Base-by-base conservation (phyloP, 92 coral and sea anemone species). In the Chrysogorgia sp. region DNA sequence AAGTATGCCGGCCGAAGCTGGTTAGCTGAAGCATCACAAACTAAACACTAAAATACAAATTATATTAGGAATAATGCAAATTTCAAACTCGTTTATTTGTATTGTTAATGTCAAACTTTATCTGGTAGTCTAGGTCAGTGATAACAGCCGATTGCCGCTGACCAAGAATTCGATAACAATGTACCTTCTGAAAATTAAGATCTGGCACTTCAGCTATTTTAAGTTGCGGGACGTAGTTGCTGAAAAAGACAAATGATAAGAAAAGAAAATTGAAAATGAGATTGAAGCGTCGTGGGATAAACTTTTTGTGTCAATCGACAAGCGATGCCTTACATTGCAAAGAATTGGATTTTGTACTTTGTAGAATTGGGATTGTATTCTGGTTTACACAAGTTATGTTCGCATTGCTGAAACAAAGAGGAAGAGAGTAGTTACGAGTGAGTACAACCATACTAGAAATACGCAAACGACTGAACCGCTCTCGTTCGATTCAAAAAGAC, bases 291-390 rank as follows among this genome's bases (percentile, higher is more conserved):
- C 25, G 60, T 20, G n/a, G n/a, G n/a, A 15, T 47, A 47, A 12
- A 47, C 53, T 8, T 10, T 8, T 17, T 23, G 43, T 50, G 24
- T 26, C 12, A 35, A 49, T 49, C 24, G 26, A 5, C 26, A 58
- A 55, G 45, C 23, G 34, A 12, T 28, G 14, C 25, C 97, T 86
- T 82, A 93, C 98, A 89, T 82, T 45, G 97, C 93, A 65, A 96
- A 96, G 24, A 94, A 80, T 77, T 94, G 98, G 57, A 94, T 94
- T 86, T 94, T 94, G 87, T 91, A 94, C 67, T 94, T 94, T 40
- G 92, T 94, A 1, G 98, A 94, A 0, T 94, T 91, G 32, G 98
- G 98, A 69, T 94, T 94, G 82, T 91, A 94, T 40, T 94, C 98
- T 34, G 98, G 98, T 61, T 94, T 94, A 65, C 97, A 87, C 63